Evolutionary conservation across 2,113 vertebrate genomes (phyloP).

Genomic region (Antechinus flavipes): DNA sequence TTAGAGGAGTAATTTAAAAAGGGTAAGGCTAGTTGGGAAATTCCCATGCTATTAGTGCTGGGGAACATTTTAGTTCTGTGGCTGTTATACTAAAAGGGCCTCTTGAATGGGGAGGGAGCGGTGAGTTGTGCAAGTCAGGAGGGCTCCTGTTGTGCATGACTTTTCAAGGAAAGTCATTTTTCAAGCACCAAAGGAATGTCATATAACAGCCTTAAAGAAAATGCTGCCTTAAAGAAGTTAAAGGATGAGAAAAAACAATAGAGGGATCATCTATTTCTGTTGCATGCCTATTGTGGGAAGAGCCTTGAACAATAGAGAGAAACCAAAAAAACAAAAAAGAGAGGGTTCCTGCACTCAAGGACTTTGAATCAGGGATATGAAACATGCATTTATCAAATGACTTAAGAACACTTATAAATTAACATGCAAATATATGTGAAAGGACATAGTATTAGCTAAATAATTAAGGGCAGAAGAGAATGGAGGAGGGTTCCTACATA

Average conservation of each 20-base stretch:
- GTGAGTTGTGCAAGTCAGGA: background rate
- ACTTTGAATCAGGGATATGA: background rate
- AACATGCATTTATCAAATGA: background rate
- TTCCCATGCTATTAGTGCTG: background rate
- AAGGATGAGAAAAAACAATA: background rate
- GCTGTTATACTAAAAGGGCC: background rate
- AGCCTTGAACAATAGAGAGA: background rate
- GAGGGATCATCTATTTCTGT: background rate
- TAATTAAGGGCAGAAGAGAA: background rate
- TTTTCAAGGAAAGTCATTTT: background rate
- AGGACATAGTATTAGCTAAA: background rate
- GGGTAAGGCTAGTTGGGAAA: background rate
- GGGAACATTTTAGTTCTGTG: background rate
- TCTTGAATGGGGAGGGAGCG: background rate
- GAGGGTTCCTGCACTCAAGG: background rate
- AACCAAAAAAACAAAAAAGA: background rate
- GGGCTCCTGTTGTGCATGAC: background rate
- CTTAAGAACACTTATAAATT: background rate
- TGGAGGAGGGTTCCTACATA: background rate
- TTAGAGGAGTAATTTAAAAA: background rate
- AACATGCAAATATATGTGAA: background rate
- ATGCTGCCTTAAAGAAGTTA: background rate
- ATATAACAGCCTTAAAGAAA: background rate
- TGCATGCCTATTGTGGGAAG: background rate
- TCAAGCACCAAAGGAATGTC: background rate